Percentiles rank a stretch among this genome's conserved stretches.
These are phyloP conservation scores for Thelaira solivaga DNA, from an alignment of 2,888 invertebrate species.

Conservation along the genomic window DNA sequence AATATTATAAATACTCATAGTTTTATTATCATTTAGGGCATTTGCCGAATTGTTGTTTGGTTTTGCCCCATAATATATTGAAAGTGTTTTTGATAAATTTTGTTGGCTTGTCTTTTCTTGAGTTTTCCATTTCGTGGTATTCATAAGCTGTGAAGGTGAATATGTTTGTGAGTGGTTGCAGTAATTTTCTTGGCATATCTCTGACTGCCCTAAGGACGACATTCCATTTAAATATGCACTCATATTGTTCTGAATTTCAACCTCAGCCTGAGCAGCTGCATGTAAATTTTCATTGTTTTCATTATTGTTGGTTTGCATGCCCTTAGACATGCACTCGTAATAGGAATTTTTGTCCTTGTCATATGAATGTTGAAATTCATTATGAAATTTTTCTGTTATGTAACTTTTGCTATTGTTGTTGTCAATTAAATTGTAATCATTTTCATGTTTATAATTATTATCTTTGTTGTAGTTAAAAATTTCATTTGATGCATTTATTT, in stretches of 20 bases:
- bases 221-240: slow-evolving; percentile 62
- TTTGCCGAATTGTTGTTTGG: background rate
- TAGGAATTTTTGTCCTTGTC: slow-evolving; percentile 21
- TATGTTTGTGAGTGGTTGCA: background rate
- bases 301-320: slow-evolving; percentile 1
- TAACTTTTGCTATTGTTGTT: background rate
- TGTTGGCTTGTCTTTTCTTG: slow-evolving; percentile 7
- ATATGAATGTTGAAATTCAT: slow-evolving; percentile 29
- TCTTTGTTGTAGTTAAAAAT: background rate
- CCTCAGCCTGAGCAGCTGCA: background rate
- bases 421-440: slow-evolving; percentile 10
- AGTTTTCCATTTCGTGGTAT: slow-evolving; percentile 46
- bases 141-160: slow-evolving; percentile 42
- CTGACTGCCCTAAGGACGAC: slow-evolving; percentile 66
- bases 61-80: background rate
- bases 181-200: slow-evolving; percentile 16
- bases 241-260: slow-evolving; percentile 3
- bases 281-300: background rate
- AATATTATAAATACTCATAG: slow-evolving; percentile 15
- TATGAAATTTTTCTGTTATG: slow-evolving; percentile 3
- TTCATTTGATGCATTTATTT: slow-evolving; percentile 33
- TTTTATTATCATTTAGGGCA: slow-evolving; percentile 1
- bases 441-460: background rate
- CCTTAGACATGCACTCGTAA: background rate
- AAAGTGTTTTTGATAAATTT: background rate